Base-by-base conservation (phyloP, 2,113 vertebrate species). In the Alouatta palliata region DNA sequence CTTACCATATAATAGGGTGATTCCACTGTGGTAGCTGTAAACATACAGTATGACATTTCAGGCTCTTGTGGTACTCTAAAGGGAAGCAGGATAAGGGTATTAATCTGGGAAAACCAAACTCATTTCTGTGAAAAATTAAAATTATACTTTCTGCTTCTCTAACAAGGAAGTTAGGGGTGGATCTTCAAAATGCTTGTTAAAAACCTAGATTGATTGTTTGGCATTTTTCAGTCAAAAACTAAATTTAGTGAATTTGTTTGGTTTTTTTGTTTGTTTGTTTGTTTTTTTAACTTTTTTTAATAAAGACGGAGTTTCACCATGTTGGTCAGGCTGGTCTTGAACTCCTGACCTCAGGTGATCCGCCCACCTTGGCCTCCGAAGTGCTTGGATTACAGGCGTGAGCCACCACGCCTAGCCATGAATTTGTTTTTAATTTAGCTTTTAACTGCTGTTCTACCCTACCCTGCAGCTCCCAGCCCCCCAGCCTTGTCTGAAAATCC, bases 121-220 rank as follows among this genome's bases (percentile, higher is more conserved):
- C 86, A 40, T 66, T 92, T 83, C 23, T 93, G 35, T 87, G 56
- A 87, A 45, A 92, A 79, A 21, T 83, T 96, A 52, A 94, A 66
- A 77, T 54, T 52, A 75, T 7, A 70, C 68, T 47, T 80, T 70
- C 23, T 76, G 0, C 68, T 94, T 90, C 82, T 49, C 45, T 52
- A 80, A 89, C 23, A 71, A 70, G 43, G 66, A 75, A 89, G 77
- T 70, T 87, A n/a, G 35, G 17, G 8, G 2, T 32, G 89, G 45
- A 45, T 61, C 30, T 76, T 32, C 8, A 96, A 20, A 86, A 77
- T 87, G 13, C 19, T 82, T 73, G 9, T 77, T 20, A 30, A 30
- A 68, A 89, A 80, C 1, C 8, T 93, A 83, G n/a, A 25, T 56
- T 87, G 32, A 20, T 81, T 77, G 20, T 61, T 83, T 75, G 66